Evolutionary conservation across 2,797 vertebrate species (phyloP), one percentile per base, ranked within the genome.

Genomic region (Thaleichthys pacificus): DNA sequence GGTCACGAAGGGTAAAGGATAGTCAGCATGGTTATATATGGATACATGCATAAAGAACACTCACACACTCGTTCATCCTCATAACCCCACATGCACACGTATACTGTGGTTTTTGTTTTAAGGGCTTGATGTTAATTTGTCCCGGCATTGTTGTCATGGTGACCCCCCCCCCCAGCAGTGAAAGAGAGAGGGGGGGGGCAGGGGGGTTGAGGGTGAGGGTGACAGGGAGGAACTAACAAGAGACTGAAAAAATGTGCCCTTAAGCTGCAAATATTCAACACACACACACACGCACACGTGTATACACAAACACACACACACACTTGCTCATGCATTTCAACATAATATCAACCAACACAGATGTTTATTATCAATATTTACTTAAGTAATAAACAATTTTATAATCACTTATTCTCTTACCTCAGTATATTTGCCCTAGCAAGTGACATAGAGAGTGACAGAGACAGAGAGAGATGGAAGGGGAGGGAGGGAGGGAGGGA

Each of bases 91-190:
- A 61, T 60, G 58, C 74, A 70, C 79, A 75, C 35, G 61, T 26
- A 47, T 66, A 74, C 66, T 74, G 51, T 64, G 65, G 54, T 74
- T 58, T 73, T 80, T 76, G 74, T 80, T 77, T 76, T 74, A 71
- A 81, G 64, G 38, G 60, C 77, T 82, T 85, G 83, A 88, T 80
- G 78, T 66, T 82, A 82, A 87, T 82, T 80, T 84, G 81, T 82
- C 71, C 75, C 74, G 83, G 76, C 84, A 73, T 85, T 73, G 83
- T 88, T 88, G 83, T 82, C 75, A 86, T 86, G 80, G 83, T 80
- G 78, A 88, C 75, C 77, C 83, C 28, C 73, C 78, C 82, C 73
- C 73, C 78, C 57, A 81, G 73, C 77, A 60, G 63, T 66, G 73
- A 60, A 69, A 70, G 21, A 58, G 69, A 72, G 75, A 66, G 74